Percentiles rank a stretch among this genome's conserved stretches.
Evolutionary conservation across 2,888 invertebrate species (phyloP).

Genomic region (Willowsia nigromaculata): DNA sequence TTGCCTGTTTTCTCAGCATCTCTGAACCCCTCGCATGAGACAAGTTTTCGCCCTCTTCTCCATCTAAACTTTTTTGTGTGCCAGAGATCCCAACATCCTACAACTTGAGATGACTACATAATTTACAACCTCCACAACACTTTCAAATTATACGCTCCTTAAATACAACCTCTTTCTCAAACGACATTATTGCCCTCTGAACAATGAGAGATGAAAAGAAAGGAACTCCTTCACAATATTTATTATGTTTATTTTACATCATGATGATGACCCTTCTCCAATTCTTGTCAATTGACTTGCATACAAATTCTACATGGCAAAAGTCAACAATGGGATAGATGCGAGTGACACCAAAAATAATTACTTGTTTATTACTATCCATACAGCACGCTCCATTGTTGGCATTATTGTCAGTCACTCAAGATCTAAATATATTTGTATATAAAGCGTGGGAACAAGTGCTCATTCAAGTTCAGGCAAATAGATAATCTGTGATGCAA

Average conservation of each 20-base stretch:
- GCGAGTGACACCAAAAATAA: not conserved
- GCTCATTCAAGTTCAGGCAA: no score
- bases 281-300: no score
- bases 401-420: not conserved
- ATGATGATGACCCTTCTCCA: not conserved
- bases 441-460: not conserved
- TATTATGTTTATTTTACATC: not conserved
- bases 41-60: not conserved
- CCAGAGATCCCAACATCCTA: not conserved
- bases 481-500: no score
- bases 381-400: slow-evolving; percentile 36
- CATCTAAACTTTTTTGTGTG: no score
- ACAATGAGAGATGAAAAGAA: not conserved
- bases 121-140: slow-evolving; percentile 65
- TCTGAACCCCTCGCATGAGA: not conserved
- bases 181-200: not conserved
- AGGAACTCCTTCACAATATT: slow-evolving; percentile 57
- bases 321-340: not conserved
- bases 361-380: slow-evolving; percentile 26
- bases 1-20: slow-evolving; percentile 46
- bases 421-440: not conserved
- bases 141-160: slow-evolving; percentile 66
- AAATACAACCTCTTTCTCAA: slow-evolving; percentile 21
- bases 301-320: not conserved
- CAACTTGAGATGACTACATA: not conserved